Conservation (phyloP, 2,888 invertebrate genomes). For the Penaeus monodon region DNA sequence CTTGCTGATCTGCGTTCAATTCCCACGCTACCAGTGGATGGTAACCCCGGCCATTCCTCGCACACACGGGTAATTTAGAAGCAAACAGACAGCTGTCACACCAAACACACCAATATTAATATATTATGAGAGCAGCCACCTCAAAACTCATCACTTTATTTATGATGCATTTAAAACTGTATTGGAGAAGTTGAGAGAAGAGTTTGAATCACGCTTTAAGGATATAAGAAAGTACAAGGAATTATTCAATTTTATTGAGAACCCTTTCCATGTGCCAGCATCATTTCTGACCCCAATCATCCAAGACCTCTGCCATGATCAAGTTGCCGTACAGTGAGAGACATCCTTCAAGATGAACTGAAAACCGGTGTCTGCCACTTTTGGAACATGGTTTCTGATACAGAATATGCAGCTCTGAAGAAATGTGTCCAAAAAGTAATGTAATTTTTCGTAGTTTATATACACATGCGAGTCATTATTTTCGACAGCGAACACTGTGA, state of each 20-base stretch:
- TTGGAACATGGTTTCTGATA: not conserved
- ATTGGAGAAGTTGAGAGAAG: slow-evolving; percentile 18
- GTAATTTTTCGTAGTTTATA: not conserved
- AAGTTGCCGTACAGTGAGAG: not conserved
- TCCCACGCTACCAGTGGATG: no score
- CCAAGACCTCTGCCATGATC: slow-evolving; percentile 17
- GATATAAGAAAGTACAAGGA: slow-evolving; percentile 8
- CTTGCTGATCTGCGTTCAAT: no score
- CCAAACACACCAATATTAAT: no score
- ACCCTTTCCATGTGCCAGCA: not conserved
- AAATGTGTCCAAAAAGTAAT: not conserved
- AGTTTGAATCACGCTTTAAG: slow-evolving; percentile 8
- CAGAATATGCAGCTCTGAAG: not conserved
- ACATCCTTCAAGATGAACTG: not conserved
- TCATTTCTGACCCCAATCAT: not conserved
- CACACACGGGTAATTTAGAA: no score
- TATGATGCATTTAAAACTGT: slow-evolving; percentile 21
- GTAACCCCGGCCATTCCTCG: no score
- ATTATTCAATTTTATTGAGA: slow-evolving; percentile 14
- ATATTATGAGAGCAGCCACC: no score
- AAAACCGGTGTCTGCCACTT: not conserved
- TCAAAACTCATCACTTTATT: not conserved
- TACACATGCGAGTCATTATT: not conserved
- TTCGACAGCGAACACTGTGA: not conserved
- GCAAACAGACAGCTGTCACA: no score